Evolutionary conservation across 2,888 invertebrate species (phyloP).

Genomic region (Drosophila macrospina): DNA sequence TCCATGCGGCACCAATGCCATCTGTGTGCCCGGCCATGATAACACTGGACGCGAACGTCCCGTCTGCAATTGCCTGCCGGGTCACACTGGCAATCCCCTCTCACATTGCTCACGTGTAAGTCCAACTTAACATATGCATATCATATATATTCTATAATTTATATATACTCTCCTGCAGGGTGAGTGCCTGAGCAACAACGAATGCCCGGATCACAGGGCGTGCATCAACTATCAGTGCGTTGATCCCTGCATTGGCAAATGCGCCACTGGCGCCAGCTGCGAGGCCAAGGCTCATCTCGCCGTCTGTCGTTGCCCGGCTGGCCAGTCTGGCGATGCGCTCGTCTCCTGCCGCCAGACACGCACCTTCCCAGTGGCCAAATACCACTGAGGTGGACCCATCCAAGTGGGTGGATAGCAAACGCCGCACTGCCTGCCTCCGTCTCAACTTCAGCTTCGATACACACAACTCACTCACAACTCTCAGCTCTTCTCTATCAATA

Average conservation of each 20-base stretch:
- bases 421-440: conserved; percentile 78
- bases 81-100: conserved; percentile 92
- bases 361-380: conserved; percentile 84
- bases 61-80: conserved; percentile 93
- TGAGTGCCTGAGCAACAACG: conserved; percentile 91
- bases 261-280: conserved; percentile 91
- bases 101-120: conserved; percentile 88
- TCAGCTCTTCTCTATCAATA: conserved; percentile 9
- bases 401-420: conserved; percentile 29
- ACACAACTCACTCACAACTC: conserved; percentile 1
- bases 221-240: conserved; percentile 92
- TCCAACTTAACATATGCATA: not conserved
- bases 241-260: conserved; percentile 92
- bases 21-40: conserved; percentile 93
- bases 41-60: conserved; percentile 92
- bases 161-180: conserved; percentile 86
- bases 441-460: conserved; percentile 15
- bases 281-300: conserved; percentile 91
- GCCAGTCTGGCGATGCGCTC: conserved; percentile 88
- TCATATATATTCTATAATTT: not conserved
- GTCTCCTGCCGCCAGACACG: conserved; percentile 87
- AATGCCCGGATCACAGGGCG: conserved; percentile 91
- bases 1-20: conserved; percentile 90
- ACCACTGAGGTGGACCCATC: conserved; percentile 60
- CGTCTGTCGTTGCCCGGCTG: conserved; percentile 92